These are phyloP conservation scores for Empidonax alnorum DNA, from an alignment of 2,113 vertebrate genomes.

Conservation along the genomic window DNA sequence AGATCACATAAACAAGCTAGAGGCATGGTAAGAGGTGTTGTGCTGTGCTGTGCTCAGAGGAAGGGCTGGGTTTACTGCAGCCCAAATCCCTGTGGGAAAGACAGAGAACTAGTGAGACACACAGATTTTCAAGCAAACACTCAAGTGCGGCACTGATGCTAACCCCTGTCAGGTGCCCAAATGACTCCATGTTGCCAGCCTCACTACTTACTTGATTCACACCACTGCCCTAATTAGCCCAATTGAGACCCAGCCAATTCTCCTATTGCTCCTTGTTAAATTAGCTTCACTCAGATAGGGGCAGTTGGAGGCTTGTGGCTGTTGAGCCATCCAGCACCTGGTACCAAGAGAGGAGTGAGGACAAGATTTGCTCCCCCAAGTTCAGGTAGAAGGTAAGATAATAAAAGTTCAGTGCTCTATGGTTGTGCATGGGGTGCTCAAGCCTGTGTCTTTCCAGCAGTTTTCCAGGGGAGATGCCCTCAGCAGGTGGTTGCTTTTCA, in stretches of 20 bases:
- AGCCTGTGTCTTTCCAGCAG: background rate
- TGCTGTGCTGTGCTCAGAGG: background rate
- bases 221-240: background rate
- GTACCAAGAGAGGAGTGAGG: background rate
- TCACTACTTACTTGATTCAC: background rate
- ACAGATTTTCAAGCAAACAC: background rate
- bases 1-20: background rate
- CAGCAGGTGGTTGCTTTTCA: background rate
- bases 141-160: background rate
- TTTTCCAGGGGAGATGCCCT: background rate
- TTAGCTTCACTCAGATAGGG: background rate
- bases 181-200: background rate
- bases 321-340: background rate
- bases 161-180: background rate
- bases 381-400: background rate
- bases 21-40: background rate
- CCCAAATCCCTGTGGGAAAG: background rate
- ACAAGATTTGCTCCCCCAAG: background rate
- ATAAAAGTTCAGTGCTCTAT: rapidly evolving
- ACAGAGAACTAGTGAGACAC: background rate
- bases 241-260: background rate
- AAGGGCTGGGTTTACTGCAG: background rate
- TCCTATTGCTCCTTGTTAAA: background rate
- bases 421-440: background rate
- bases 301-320: background rate